Conservation (phyloP, 2,888 invertebrate genomes). For the Stegana nigrithorax region DNA sequence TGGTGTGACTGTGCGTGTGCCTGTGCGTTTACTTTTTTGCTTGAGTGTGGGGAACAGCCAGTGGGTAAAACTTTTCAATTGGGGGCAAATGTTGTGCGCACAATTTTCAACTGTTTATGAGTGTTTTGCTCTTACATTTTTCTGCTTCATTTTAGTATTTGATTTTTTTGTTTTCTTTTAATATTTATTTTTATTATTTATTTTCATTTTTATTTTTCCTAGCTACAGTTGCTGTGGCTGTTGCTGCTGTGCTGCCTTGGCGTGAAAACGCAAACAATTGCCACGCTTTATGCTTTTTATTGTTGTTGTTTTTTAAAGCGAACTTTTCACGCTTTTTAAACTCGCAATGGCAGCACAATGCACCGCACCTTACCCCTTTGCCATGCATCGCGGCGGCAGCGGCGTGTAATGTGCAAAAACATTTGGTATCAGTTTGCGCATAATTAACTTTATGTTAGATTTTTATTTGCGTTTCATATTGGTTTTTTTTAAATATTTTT, state of each 20-base stretch:
- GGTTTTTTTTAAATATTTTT: neutral
- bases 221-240: neutral
- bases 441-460: constrained; percentile 47
- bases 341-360: no score
- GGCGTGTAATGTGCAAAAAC: constrained; percentile 51
- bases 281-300: no score
- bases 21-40: neutral
- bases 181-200: neutral
- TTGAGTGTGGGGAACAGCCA: constrained; percentile 32
- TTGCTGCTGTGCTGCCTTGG: neutral
- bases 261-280: neutral
- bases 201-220: neutral
- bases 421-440: constrained; percentile 58
- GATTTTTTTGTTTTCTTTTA: neutral
- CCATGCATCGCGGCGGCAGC: no score
- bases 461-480: neutral
- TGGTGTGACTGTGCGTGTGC: neutral
- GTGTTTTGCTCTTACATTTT: neutral
- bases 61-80: constrained; percentile 27
- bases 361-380: no score
- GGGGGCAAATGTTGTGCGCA: constrained; percentile 3
- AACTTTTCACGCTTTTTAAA: no score
- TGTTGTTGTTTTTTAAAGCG: no score
- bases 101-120: constrained; percentile 10
- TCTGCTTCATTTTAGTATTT: neutral